These are phyloP conservation scores for Bicyclus anynana DNA, from an alignment of 1,140 invertebrate genomes.

Conservation along the genomic window DNA sequence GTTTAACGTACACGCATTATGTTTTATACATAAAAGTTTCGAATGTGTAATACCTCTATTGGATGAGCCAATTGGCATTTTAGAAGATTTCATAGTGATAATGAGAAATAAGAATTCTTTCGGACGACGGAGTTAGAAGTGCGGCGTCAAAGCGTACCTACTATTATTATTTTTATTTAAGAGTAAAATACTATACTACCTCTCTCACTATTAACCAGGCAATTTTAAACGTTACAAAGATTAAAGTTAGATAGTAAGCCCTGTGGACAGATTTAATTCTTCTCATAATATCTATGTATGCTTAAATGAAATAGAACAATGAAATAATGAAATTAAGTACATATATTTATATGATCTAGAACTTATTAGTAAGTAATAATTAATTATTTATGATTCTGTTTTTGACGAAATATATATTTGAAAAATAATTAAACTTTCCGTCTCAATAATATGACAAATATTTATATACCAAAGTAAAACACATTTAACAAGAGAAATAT, in stretches of 20 bases:
- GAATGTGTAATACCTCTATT: too few species aligned
- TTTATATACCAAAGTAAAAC: too few species aligned
- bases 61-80: not conserved
- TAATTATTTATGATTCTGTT: not conserved
- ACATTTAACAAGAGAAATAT: not conserved
- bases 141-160: slow-evolving; percentile 2
- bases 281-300: slow-evolving; percentile 1
- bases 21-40: too few species aligned
- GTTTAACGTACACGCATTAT: too few species aligned
- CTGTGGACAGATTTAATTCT: slow-evolving; percentile 31
- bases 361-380: slow-evolving; percentile 59
- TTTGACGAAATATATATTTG: not conserved
- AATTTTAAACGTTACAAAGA: slow-evolving; percentile 51
- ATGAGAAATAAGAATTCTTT: not conserved
- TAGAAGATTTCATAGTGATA: not conserved
- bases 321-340: slow-evolving; percentile 22
- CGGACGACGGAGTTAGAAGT: not conserved
- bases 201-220: slow-evolving; percentile 70
- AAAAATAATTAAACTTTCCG: not conserved
- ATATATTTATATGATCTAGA: slow-evolving; percentile 78
- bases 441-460: too few species aligned
- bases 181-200: slow-evolving; percentile 64
- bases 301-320: not conserved
- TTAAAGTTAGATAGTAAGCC: slow-evolving; percentile 51
- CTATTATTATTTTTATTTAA: slow-evolving; percentile 26